Evolutionary conservation across 2,888 invertebrate genomes (phyloP), one percentile per base, ranked within the genome.

Genomic region (Melanargia galathea): DNA sequence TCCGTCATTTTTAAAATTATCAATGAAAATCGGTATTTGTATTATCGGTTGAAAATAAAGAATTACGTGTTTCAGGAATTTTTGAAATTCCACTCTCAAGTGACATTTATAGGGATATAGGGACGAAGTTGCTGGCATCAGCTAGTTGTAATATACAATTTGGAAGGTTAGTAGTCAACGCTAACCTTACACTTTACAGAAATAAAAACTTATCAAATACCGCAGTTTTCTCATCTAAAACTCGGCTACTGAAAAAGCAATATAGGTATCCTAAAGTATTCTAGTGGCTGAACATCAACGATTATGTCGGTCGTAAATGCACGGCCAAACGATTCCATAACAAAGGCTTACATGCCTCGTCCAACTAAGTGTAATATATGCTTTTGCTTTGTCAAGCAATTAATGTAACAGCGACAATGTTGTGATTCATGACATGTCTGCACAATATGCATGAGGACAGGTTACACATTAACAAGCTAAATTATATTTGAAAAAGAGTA

Each of bases 381-480:
- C 48, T 63, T 64, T 63, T 62, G 57, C 62, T 66, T 60, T 52
- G 54, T 63, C 55, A 55, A 58, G 55, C 60, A 65, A 68, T 68
- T 65, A 65, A 66, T 66, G 49, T 67, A 62, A 65, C 40, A 65
- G 62, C 66, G 68, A 70, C 71, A 70, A 60, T 70, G 64, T 63
- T 62, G 68, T 67, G 69, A 71, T 71, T 71, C 68, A 66, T 63
- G 67, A 68, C 68, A 66, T 62, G 55, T 43, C 13, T 38, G 13
- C 38, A 38, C n/a, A n/a, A n/a, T n/a, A 38, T 38, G 38, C n/a
- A 38, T 38, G 38, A 16, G 16, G 40, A 40, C 40, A 40, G 16
- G 33, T 3, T 2, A 10, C 5, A 40, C 16, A 16, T 40, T 16
- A n/a, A 40, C 7, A 16, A n/a, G n/a, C n/a, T n/a, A n/a, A n/a